phyloP scores from a whole-genome alignment of 2,113 vertebrate genomes.

The Dasyprocta punctata region DNA sequence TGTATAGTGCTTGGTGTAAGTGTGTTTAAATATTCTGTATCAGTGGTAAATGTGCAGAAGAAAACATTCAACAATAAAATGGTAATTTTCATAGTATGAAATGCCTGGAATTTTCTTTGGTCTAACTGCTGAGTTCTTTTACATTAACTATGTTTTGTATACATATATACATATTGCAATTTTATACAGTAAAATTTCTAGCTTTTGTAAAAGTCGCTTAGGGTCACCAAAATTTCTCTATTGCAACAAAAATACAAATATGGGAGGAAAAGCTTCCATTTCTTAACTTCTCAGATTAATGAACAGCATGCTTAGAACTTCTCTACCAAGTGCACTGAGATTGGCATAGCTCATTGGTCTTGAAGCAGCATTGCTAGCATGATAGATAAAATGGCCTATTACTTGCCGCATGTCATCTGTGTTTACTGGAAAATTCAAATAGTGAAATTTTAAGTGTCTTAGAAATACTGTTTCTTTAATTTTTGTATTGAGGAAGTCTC shows the following conservation, averaged over 20 bases:
- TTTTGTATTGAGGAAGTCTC: neutral
- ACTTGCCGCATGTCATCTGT: fast-evolving
- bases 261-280: neutral
- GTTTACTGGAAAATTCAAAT: neutral
- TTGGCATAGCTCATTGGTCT: neutral
- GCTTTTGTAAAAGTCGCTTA: neutral
- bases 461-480: neutral
- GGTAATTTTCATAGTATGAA: neutral
- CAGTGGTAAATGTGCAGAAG: neutral
- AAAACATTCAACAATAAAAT: neutral
- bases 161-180: neutral
- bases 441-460: neutral
- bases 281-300: neutral
- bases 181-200: neutral
- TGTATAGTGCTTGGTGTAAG: neutral
- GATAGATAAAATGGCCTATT: neutral
- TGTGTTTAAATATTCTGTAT: neutral
- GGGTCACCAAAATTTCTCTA: neutral
- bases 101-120: neutral
- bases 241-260: neutral
- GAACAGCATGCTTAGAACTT: neutral
- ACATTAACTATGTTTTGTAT: neutral
- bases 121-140: neutral
- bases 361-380: neutral
- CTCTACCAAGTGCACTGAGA: neutral